Percentiles rank a stretch among this genome's conserved stretches.
Conservation (phyloP, 1,140 invertebrate genomes). For the Eueides isabella region DNA sequence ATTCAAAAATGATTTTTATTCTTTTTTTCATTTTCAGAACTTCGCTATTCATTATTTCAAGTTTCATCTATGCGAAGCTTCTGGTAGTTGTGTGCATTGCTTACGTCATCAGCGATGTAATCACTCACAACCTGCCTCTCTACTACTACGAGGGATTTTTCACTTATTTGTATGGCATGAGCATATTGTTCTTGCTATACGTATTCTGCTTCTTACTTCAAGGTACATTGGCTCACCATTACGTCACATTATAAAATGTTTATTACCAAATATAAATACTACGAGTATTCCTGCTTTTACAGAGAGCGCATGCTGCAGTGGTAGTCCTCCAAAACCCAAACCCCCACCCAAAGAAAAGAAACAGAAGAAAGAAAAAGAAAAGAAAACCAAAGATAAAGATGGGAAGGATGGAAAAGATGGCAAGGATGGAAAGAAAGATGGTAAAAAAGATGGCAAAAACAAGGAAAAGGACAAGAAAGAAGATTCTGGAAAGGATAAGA, state of each 20-base stretch:
- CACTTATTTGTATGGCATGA: conserved; percentile 97
- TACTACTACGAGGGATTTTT: conserved; percentile 98
- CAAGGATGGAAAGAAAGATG: conserved; percentile 82
- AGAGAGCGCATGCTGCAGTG: conserved; percentile 92
- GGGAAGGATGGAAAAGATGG: conserved; percentile 84
- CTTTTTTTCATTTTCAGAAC: conserved; percentile 86
- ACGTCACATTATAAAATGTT: background rate
- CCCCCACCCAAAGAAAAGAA: conserved; percentile 88
- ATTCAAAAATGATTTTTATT: conserved; percentile 15
- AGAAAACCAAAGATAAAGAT: conserved; percentile 85
- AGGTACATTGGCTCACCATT: conserved; percentile 63
- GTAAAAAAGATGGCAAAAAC: conserved; percentile 75
- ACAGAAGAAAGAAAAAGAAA: conserved; percentile 88
- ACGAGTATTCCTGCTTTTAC: conserved; percentile 13
- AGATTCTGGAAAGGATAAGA: conserved; percentile 79
- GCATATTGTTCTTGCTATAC: conserved; percentile 97
- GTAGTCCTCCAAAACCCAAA: conserved; percentile 86
- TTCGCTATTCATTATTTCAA: conserved; percentile 96
- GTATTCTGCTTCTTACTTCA: conserved; percentile 98
- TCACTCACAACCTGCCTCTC: conserved; percentile 94
- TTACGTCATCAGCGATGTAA: conserved; percentile 95
- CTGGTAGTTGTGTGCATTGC: conserved; percentile 95
- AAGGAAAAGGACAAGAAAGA: conserved; percentile 83
- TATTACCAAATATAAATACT: background rate
- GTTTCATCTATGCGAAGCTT: conserved; percentile 96